Evolutionary conservation across 2,797 vertebrate species (phyloP), one percentile per base, ranked within the genome.

Genomic region (Rhabdophis nuchalis): DNA sequence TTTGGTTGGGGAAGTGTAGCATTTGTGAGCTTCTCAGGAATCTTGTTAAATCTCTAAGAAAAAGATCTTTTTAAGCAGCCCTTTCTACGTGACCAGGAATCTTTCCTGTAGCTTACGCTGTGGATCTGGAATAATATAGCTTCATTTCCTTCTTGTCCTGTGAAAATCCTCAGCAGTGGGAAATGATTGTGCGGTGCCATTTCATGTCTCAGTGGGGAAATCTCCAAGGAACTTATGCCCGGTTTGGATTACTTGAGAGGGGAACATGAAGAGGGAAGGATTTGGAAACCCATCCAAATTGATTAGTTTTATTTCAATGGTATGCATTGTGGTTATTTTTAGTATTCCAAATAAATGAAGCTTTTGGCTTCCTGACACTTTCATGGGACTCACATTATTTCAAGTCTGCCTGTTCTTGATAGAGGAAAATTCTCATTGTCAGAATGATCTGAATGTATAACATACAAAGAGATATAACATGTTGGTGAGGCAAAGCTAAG

Each of bases 341-440:
- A 91, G 53, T 93, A 90, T 64, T 60, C 57, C 85, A 85, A 90
- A 93, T 85, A 86, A 85, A 90, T 16, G 91, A 87, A 89, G 41
- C 86, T 85, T 72, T 64, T 88, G 68, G 36, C 53, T 25, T 87
- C 58, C 29, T 56, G 90, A 89, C 89, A 89, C 23, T 86, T 64
- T 46, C 58, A 4, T 27, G 32, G 23, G 68, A 4, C 87, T 41
- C 32, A 58, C 72, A 86, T 92, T 90, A 60, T 0, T 56, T 82
- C 61, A 58, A 91, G 27, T 56, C 91, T 92, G 0, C 2, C 85
- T 87, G 85, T 72, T 85, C 11, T 52, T 50, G 50, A 86, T 72
- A 87, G 87, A 53, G 41, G 90, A 29, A 85, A n/a, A 88, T 86
- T 93, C 14, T 58, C 82, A 32, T 14, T 72, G 64, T 29, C 54